Evolutionary conservation across 2,888 invertebrate species (phyloP).

Genomic region (Allophyes oxyacanthae): DNA sequence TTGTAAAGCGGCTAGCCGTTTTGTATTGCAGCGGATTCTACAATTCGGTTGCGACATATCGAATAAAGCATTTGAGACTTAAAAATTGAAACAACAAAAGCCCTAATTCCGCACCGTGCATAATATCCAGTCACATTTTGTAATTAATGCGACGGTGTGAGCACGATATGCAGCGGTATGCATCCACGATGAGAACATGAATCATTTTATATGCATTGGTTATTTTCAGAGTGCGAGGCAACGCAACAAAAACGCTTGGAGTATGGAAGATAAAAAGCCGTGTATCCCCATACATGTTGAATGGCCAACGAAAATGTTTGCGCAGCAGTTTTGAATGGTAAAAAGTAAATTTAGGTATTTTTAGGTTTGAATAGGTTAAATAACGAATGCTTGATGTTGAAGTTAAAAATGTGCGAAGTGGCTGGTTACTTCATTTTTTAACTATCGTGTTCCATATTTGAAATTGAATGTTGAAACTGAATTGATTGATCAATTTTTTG

Average conservation of each 20-base stretch:
- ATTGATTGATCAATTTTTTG: conserved; percentile 12
- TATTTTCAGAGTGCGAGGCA: conserved; percentile 66
- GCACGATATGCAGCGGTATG: conserved; percentile 63
- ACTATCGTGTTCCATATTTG: conserved; percentile 3
- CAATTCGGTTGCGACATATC: background rate
- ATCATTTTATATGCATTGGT: conserved; percentile 83
- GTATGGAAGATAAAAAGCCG: conserved; percentile 64
- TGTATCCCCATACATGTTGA: conserved; percentile 51
- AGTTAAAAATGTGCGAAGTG: conserved; percentile 32
- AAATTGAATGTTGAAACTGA: conserved; percentile 15
- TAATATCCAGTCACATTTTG: conserved; percentile 62
- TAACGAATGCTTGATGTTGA: conserved; percentile 40
- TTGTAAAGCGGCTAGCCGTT: too few relatives aligned
- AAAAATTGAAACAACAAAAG: conserved; percentile 44
- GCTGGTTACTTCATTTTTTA: conserved; percentile 26
- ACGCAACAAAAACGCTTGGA: conserved; percentile 60
- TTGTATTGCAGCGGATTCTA: too few relatives aligned
- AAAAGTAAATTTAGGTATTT: conserved; percentile 48
- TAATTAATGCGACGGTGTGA: conserved; percentile 75
- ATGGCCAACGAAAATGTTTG: conserved; percentile 57
- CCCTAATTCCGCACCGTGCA: conserved; percentile 43
- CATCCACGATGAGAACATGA: conserved; percentile 70
- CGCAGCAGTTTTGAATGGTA: conserved; percentile 50
- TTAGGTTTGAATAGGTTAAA: conserved; percentile 53
- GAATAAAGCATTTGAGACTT: background rate